Percentiles rank a stretch among this genome's conserved stretches.
phyloP scores from a whole-genome alignment of 2,797 vertebrate species.

The Lepidocolaptes lacrymiger region DNA sequence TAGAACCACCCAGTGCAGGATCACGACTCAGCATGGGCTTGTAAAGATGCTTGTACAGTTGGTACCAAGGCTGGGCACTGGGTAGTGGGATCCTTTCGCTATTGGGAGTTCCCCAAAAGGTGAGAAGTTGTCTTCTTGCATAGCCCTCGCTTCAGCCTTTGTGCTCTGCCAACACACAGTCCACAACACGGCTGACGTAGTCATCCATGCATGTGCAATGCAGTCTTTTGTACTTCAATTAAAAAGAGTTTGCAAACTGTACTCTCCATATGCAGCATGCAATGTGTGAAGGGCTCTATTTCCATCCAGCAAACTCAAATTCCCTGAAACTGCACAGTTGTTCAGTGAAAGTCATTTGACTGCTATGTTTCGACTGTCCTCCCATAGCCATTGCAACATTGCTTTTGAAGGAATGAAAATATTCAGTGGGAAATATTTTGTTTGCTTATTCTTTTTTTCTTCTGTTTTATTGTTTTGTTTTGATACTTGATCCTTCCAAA shows the following conservation, averaged over 20 bases:
- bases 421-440: constrained; percentile 47
- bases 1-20: constrained; percentile 55
- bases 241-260: constrained; percentile 36
- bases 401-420: constrained; percentile 64
- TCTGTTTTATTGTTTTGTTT: constrained; percentile 56
- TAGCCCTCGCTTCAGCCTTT: constrained; percentile 56
- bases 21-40: constrained; percentile 57
- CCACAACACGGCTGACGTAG: constrained; percentile 31
- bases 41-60: constrained; percentile 48
- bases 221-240: not conserved
- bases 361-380: constrained; percentile 25
- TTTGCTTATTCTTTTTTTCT: constrained; percentile 41
- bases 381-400: constrained; percentile 50
- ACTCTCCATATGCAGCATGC: constrained; percentile 61
- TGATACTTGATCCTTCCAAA: constrained; percentile 43
- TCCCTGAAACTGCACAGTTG: constrained; percentile 22
- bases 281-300: constrained; percentile 45
- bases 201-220: constrained; percentile 62
- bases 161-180: constrained; percentile 19
- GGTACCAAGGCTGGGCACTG: constrained; percentile 58
- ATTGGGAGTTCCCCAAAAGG: constrained; percentile 41
- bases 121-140: constrained; percentile 57
- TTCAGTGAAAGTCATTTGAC: constrained; percentile 52
- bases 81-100: constrained; percentile 49
- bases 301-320: constrained; percentile 43